phyloP scores from a whole-genome alignment of 1,140 invertebrate genomes.

The Heliconius himera region DNA sequence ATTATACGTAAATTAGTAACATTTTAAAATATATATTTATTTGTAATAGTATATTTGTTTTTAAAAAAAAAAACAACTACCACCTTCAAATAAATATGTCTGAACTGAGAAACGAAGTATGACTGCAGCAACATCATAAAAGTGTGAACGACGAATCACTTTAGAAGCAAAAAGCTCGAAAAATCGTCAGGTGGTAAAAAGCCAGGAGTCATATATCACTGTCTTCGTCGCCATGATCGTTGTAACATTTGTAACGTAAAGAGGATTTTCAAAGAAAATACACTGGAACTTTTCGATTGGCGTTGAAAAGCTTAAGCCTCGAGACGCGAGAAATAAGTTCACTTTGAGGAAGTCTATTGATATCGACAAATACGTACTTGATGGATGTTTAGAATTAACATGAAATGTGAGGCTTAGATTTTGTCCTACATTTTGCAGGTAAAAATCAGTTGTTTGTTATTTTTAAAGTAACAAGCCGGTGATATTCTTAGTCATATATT shows the following conservation, averaged over 20 bases:
- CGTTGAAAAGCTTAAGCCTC: conserved; percentile 15
- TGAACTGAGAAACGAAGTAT: background rate
- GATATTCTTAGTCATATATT: too few relatives aligned
- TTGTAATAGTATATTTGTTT: too few relatives aligned
- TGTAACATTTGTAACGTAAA: conserved; percentile 15
- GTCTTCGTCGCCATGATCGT: background rate
- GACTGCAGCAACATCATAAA: background rate
- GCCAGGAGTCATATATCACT: background rate
- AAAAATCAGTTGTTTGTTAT: too few relatives aligned
- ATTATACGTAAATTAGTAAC: too few relatives aligned
- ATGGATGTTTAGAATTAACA: too few relatives aligned
- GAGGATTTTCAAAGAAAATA: background rate
- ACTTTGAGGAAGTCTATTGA: background rate
- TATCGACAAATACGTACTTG: too few relatives aligned
- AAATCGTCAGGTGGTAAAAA: background rate
- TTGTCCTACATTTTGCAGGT: too few relatives aligned
- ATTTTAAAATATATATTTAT: too few relatives aligned
- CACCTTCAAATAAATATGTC: too few relatives aligned
- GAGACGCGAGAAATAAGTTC: conserved; percentile 1
- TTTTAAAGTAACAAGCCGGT: too few relatives aligned
- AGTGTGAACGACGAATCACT: background rate
- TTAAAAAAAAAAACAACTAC: too few relatives aligned
- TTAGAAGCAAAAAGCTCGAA: background rate
- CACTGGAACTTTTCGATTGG: background rate
- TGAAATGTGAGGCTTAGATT: too few relatives aligned